phyloP scores from a whole-genome alignment of 2,113 vertebrate species.

The Lampris incognitus region DNA sequence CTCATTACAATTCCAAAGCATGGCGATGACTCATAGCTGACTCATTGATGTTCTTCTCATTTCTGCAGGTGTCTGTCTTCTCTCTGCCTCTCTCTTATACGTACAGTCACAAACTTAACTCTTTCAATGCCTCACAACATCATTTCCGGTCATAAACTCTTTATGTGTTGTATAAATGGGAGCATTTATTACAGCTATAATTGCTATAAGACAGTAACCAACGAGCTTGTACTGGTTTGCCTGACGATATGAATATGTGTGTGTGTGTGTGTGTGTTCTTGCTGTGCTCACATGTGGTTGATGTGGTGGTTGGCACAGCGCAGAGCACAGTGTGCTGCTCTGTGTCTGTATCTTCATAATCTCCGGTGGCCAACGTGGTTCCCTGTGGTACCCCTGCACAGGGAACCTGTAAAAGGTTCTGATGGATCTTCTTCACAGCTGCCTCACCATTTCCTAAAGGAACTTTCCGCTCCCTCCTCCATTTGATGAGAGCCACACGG shows the following conservation, averaged over 20 bases:
- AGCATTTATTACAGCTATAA: background rate
- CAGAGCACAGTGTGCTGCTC: slow-evolving; percentile 86
- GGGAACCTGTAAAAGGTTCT: slow-evolving; percentile 84
- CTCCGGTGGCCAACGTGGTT: slow-evolving; percentile 66
- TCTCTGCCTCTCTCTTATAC: background rate
- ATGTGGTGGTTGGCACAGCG: slow-evolving; percentile 81
- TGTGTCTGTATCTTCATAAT: slow-evolving; percentile 85
- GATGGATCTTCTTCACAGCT: slow-evolving; percentile 73
- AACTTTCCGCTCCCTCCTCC: slow-evolving; percentile 90
- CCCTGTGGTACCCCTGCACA: slow-evolving; percentile 79
- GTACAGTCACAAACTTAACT: background rate
- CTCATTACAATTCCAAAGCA: slow-evolving; percentile 45
- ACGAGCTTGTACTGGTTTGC: background rate
- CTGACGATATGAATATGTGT: background rate
- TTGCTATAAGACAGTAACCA: background rate
- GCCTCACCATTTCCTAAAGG: slow-evolving; percentile 73
- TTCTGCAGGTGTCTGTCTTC: background rate
- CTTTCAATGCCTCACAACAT: slow-evolving; percentile 6
- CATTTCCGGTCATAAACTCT: background rate
- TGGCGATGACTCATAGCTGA: slow-evolving; percentile 45
- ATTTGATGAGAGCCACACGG: slow-evolving; percentile 93
- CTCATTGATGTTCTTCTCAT: slow-evolving; percentile 23
- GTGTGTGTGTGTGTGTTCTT: slow-evolving; percentile 12
- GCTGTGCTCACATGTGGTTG: slow-evolving; percentile 87
- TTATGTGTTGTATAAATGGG: background rate